Evolutionary conservation across 2,113 vertebrate species (phyloP), one percentile per base, ranked within the genome.

Genomic region (mouse (Mus musculus)): DNA sequence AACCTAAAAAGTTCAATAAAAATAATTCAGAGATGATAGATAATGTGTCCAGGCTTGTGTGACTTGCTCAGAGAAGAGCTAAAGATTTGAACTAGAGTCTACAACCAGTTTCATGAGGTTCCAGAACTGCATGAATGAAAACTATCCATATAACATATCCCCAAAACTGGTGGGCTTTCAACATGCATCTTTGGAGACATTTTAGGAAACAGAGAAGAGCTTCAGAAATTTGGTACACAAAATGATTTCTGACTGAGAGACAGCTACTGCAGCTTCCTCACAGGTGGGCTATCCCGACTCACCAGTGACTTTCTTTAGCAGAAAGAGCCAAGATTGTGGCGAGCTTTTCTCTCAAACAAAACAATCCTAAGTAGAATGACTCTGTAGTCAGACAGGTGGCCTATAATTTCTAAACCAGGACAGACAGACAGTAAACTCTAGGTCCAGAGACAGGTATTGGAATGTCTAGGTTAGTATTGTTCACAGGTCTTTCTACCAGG

Each of bases 381-480:
- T 81, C 71, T 19, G 42, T 1, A 3, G 54, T 3, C 8, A 87
- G 22, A 69, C 36, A 16, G 7, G 17, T 85, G 26, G 76, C 26
- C 71, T 94, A 46, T 93, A 78, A 95, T 97, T 87, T 90, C 81
- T 93, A 91, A 96, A 5, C 3, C 69, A 89, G 20, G 30, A 88
- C 10, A 85, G 80, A 84, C 16, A 89, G 80, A 63, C 76, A 72
- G 87, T 30, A 88, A 92, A 96, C 82, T 72, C 73, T 42, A 67
- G 26, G 71, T 71, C 42, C 46, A 91, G 61, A 87, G 56, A 92
- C 77, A 94, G 81, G 97, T 96, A 69, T 5, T 28, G 63, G 30
- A 90, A 36, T 90, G 33, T 63, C 90, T 95, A 54, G 59, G 65
- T 10, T 54, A 81, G 75, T 91, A 89, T 42, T 95, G 52, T 97